A percentile compares a stretch with the other conserved stretches of the same genome.
Conservation (phyloP, 2,888 invertebrate species). For the Protula sp. region DNA sequence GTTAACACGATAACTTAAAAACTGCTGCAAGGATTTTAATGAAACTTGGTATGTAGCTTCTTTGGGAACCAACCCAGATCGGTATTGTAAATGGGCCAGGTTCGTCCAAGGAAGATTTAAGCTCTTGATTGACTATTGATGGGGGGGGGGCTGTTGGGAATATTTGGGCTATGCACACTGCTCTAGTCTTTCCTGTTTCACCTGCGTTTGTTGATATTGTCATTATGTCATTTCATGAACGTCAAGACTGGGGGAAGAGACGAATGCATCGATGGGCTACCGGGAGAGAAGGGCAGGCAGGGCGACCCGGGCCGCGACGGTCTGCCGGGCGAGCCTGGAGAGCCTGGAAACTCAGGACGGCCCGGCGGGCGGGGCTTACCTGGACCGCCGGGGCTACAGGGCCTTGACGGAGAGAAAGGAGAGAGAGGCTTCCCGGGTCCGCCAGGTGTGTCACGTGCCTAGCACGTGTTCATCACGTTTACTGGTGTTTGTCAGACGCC, state of each 20-base stretch:
- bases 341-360: conserved; percentile 3
- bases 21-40: no score
- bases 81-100: no score
- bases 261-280: background rate
- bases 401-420: background rate
- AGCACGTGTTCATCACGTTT: background rate
- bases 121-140: no score
- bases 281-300: conserved; percentile 11
- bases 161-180: no score
- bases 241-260: conserved; percentile 1
- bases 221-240: conserved; percentile 1
- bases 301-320: conserved; percentile 8
- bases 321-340: conserved; percentile 4
- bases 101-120: no score
- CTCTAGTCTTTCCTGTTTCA: no score
- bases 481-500: background rate
- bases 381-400: conserved; percentile 7
- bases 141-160: no score
- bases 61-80: no score
- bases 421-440: background rate
- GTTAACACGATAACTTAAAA: no score
- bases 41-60: no score
- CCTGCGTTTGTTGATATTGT: no score
- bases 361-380: conserved; percentile 2
- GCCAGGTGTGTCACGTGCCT: conserved; percentile 11